These are phyloP conservation scores for Diogma glabrata DNA, from an alignment of 2,888 invertebrate species.

Conservation along the genomic window DNA sequence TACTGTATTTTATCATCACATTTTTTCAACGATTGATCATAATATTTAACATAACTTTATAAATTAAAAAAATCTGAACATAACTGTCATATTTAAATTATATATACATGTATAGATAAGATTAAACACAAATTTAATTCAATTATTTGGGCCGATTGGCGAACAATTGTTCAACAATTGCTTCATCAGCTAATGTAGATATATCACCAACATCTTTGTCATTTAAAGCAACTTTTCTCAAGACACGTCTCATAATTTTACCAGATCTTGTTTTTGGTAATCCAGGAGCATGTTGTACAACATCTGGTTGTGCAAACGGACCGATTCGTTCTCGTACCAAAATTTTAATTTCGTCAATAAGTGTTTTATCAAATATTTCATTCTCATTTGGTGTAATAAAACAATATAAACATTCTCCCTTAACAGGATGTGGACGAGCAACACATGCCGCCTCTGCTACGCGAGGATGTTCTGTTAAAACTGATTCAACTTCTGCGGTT, in stretches of 20 bases:
- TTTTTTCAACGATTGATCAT: too few species aligned
- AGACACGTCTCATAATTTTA: constrained; percentile 93
- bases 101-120: too few species aligned
- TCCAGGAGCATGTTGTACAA: constrained; percentile 85
- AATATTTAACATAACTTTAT: too few species aligned
- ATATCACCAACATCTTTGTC: constrained; percentile 86
- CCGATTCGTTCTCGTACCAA: constrained; percentile 85
- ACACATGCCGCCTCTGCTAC: constrained; percentile 96
- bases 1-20: too few species aligned
- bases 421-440: constrained; percentile 84
- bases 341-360: constrained; percentile 60
- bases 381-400: constrained; percentile 87
- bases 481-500: constrained; percentile 86
- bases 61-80: too few species aligned
- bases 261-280: constrained; percentile 96
- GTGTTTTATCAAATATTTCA: constrained; percentile 52
- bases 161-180: constrained; percentile 73
- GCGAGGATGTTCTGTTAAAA: constrained; percentile 60
- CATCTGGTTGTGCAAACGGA: constrained; percentile 91
- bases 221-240: constrained; percentile 84
- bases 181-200: constrained; percentile 86
- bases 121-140: too few species aligned
- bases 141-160: constrained; percentile 48
- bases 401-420: constrained; percentile 95
- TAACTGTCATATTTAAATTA: too few species aligned